Base-by-base conservation (phyloP, 2,888 invertebrate species). In the Entomobrya proxima region DNA sequence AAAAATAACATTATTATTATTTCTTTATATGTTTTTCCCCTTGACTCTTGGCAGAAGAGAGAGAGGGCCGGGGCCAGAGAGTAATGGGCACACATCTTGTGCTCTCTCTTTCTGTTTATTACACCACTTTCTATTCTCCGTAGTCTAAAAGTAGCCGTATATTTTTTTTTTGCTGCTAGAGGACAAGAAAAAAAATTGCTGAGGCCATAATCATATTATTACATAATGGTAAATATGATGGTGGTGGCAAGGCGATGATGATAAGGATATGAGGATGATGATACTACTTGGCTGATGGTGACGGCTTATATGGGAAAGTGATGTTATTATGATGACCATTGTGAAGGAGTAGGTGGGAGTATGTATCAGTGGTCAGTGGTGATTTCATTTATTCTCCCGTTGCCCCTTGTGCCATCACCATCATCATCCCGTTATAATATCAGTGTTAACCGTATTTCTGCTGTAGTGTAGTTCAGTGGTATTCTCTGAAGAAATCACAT, bases 401-500 rank as follows among this genome's bases (percentile, higher is more conserved):
- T 40, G 44, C 50, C 55, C 55, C 67, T 24, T 27, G 44, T 69
- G 64, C 64, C 52, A 58, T 79, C 37, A 15, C 30, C 75, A 67
- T 67, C 64, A 69, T n/a, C 40, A 69, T 5, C 67, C n/a, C n/a
- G n/a, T n/a, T n/a, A n/a, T n/a, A n/a, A n/a, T n/a, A n/a, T n/a
- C n/a, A n/a, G n/a, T n/a, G n/a, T n/a, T n/a, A n/a, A n/a, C n/a
- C n/a, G n/a, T n/a, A n/a, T n/a, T n/a, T n/a, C n/a, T n/a, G n/a
- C n/a, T n/a, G n/a, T n/a, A n/a, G n/a, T n/a, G n/a, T n/a, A n/a
- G n/a, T n/a, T n/a, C n/a, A 21, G 50, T 75, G 44, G 32, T 80
- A 69, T 69, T 24, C 24, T 69, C 44, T 44, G 27, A n/a, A 69
- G 87, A 81, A 88, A 89, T 88, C 88, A 81, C 87, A 86, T 89